phyloP scores from a whole-genome alignment of 2,797 vertebrate species.

The Synanceia verrucosa region DNA sequence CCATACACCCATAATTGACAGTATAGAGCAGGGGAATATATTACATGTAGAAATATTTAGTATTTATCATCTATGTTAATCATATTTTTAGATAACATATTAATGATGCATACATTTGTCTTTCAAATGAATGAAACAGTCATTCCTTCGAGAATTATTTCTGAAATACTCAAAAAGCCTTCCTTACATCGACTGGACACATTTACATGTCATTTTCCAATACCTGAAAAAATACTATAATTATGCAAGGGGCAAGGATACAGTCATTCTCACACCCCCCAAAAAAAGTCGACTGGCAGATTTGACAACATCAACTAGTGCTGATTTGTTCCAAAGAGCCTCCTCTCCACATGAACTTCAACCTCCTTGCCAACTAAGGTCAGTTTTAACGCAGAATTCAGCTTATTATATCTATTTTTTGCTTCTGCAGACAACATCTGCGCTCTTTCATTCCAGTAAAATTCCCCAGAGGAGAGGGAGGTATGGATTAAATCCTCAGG shows the following conservation, averaged over 20 bases:
- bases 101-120: not conserved
- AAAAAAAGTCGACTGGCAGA: not conserved
- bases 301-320: not conserved
- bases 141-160: not conserved
- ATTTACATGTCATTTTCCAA: not conserved
- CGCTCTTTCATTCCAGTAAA: constrained; percentile 21
- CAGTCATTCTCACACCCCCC: not conserved
- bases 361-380: constrained; percentile 14
- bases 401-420: constrained; percentile 7
- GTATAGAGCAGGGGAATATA: not conserved
- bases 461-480: constrained; percentile 29
- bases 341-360: constrained; percentile 6
- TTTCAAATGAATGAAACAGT: not conserved
- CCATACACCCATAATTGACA: not conserved
- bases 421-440: constrained; percentile 17
- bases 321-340: not conserved
- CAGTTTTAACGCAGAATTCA: constrained; percentile 1
- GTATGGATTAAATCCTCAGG: constrained; percentile 28
- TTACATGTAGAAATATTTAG: not conserved
- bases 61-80: not conserved
- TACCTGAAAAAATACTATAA: not conserved
- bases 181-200: not conserved
- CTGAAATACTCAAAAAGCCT: not conserved
- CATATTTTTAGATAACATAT: not conserved
- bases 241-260: not conserved